phyloP scores from a whole-genome alignment of 2,797 vertebrate species.

The Falco cherrug region DNA sequence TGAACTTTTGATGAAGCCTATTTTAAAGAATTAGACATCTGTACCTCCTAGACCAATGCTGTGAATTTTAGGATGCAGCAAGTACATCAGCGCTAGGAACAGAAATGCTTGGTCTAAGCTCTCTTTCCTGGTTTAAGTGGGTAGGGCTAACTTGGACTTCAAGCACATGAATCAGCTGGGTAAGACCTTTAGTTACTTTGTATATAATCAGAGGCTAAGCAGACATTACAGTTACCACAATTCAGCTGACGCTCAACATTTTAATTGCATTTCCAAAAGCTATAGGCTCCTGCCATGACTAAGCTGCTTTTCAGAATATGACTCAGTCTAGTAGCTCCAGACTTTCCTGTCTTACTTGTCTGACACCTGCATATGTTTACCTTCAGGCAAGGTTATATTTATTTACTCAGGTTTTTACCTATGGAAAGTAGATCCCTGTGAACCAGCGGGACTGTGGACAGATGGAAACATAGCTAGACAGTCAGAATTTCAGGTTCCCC shows the following conservation, averaged over 20 bases:
- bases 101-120: not conserved
- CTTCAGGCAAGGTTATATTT: not conserved
- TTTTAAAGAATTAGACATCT: not conserved
- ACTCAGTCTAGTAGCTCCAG: not conserved
- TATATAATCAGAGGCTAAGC: not conserved
- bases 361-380: not conserved
- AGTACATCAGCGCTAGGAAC: not conserved
- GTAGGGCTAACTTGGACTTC: not conserved
- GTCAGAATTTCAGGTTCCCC: not conserved
- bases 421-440: not conserved
- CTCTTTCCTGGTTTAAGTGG: not conserved
- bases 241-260: not conserved
- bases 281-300: not conserved
- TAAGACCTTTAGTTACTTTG: not conserved
- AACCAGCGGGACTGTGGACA: not conserved
- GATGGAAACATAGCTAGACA: not conserved
- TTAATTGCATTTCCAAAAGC: not conserved
- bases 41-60: not conserved
- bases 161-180: not conserved
- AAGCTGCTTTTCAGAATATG: not conserved
- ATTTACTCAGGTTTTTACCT: not conserved
- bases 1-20: not conserved
- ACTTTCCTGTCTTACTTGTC: not conserved
- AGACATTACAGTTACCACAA: not conserved
- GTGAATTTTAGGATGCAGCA: not conserved